Evolutionary conservation across 2,113 vertebrate species (phyloP), one percentile per base, ranked within the genome.

Genomic region (Variabilichromis moorii): DNA sequence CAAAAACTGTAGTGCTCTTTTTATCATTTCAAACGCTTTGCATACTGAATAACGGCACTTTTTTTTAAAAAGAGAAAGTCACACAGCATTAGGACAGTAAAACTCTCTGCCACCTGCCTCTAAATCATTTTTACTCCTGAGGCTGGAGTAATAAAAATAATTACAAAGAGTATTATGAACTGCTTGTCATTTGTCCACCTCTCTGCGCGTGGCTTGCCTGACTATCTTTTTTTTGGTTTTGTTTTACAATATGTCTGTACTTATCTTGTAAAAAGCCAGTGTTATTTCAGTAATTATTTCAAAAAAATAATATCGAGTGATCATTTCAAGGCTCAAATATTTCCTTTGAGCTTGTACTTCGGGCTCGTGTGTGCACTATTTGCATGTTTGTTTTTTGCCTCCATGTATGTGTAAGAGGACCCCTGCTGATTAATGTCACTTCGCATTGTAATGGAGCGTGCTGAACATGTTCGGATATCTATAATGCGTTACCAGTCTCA

Each of bases 401-500:
- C 61, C 79, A 82, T 92, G 86, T 92, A 90, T 93, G 89, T 86
- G 88, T 83, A 90, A 85, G 88, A 86, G 88, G 93, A 91, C 76
- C 88, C 88, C 88, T 59, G 87, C 93, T 94, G 95, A 96, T 94
- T 94, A 95, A 95, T 94, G 93, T 93, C 92, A 93, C 88, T 90
- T 92, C 90, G 73, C 90, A 92, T 91, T 92, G 93, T 93, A 93
- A 92, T 94, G 91, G 89, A 90, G 94, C 89, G 63, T 91, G 91
- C 84, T 88, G 89, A 90, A 90, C 91, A 89, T 92, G 86, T 93
- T 88, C 90, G 91, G 89, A 94, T 94, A 92, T 92, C 89, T 91
- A 83, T 93, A 93, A 93, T 94, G 89, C 91, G 92, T 91, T 93
- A 91, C 90, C 91, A 89, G 90, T 88, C 93, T 89, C 92, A 89